Conservation (phyloP, 1,140 invertebrate genomes). For the Cataglyphis hispanica region DNA sequence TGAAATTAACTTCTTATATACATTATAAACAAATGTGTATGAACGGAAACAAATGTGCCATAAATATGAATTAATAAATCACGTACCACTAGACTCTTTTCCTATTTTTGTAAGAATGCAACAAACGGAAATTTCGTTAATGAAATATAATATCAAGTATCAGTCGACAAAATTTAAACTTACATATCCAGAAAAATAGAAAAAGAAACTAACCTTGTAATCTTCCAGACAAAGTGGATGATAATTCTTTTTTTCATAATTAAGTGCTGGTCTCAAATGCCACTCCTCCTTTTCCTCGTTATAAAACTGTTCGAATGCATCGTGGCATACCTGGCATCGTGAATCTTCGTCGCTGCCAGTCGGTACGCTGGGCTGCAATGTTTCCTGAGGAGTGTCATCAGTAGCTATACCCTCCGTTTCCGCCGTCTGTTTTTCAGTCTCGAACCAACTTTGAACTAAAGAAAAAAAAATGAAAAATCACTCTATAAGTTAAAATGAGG, state of each 20-base stretch:
- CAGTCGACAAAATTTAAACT: slow-evolving; percentile 38
- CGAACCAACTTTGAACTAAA: slow-evolving; percentile 95
- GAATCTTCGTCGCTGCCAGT: slow-evolving; percentile 89
- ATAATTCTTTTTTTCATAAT: slow-evolving; percentile 92
- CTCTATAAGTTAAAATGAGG: too few relatives aligned
- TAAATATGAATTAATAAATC: slow-evolving; percentile 73
- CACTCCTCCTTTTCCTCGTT: slow-evolving; percentile 98
- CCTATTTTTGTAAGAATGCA: slow-evolving; percentile 82
- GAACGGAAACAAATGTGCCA: slow-evolving; percentile 48
- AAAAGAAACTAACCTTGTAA: slow-evolving; percentile 89
- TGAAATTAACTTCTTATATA: not conserved
- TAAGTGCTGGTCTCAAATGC: slow-evolving; percentile 95
- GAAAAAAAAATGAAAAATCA: slow-evolving; percentile 25
- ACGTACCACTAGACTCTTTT: slow-evolving; percentile 85
- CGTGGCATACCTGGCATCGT: slow-evolving; percentile 95
- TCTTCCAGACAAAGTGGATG: slow-evolving; percentile 97
- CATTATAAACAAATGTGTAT: not conserved
- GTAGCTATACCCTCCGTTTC: slow-evolving; percentile 85
- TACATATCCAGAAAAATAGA: not conserved
- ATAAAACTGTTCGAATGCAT: slow-evolving; percentile 97
- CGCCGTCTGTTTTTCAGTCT: slow-evolving; percentile 89
- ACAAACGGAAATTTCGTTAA: slow-evolving; percentile 77
- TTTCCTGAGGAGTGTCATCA: slow-evolving; percentile 86
- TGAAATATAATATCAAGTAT: slow-evolving; percentile 32
- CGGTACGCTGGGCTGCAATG: slow-evolving; percentile 88